A percentile compares a stretch with the other conserved stretches of the same genome.
Evolutionary conservation across 1,140 invertebrate genomes (phyloP).

Genomic region (Asobara japonica): DNA sequence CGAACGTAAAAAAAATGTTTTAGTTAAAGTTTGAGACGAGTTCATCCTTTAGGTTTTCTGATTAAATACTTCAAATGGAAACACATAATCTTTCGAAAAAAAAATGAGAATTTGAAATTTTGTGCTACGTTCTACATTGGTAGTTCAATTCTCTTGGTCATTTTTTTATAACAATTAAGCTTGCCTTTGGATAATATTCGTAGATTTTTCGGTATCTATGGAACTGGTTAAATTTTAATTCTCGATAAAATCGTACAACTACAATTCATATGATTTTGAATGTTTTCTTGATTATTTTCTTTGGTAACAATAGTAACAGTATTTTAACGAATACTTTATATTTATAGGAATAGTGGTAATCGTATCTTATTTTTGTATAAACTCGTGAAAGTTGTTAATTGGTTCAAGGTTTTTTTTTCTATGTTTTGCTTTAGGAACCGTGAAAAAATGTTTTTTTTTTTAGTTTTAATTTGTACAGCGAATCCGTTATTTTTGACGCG

Average conservation of each 20-base stretch:
- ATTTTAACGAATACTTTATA: slow-evolving; percentile 2
- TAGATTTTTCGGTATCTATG: slow-evolving; percentile 38
- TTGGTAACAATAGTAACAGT: slow-evolving; percentile 35
- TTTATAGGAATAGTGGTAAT: slow-evolving; percentile 14
- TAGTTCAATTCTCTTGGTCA: slow-evolving; percentile 53
- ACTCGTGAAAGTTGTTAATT: slow-evolving; percentile 1
- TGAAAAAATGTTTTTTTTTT: neutral
- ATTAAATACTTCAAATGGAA: too few species aligned
- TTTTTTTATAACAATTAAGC: slow-evolving; percentile 53
- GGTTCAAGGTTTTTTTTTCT: neutral
- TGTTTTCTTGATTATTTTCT: slow-evolving; percentile 19
- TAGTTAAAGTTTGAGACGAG: too few species aligned
- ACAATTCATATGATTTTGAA: slow-evolving; percentile 27
- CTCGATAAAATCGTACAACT: slow-evolving; percentile 52
- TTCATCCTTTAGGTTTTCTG: too few species aligned
- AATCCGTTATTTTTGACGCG: too few species aligned
- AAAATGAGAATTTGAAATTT: slow-evolving; percentile 1
- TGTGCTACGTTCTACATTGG: slow-evolving; percentile 48
- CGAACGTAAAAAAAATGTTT: too few species aligned
- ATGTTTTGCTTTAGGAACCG: neutral
- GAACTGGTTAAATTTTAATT: slow-evolving; percentile 40
- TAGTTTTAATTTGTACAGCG: neutral
- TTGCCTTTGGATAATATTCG: slow-evolving; percentile 42
- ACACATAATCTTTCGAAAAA: too few species aligned
- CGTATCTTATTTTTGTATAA: slow-evolving; percentile 13